Conservation (phyloP, 2,113 vertebrate genomes). For the Melierax canorus region DNA sequence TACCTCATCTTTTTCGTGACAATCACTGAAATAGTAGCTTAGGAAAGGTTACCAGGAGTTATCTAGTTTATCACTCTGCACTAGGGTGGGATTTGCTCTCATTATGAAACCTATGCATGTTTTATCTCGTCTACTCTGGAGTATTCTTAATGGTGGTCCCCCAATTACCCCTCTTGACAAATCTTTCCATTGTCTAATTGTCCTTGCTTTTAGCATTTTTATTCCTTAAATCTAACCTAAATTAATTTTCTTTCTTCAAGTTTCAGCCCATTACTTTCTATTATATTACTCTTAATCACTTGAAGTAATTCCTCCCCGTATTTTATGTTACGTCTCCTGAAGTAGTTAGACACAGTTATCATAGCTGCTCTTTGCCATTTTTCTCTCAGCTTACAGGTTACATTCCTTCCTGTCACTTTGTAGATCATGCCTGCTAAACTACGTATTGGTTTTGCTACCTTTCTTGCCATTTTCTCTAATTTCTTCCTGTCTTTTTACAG, state of each 20-base stretch:
- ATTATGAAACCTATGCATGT: not conserved
- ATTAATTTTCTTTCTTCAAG: not conserved
- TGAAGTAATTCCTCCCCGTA: not conserved
- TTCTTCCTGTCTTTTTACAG: not conserved
- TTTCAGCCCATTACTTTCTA: not conserved
- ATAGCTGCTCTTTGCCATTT: not conserved
- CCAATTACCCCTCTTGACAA: not conserved
- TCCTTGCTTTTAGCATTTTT: not conserved
- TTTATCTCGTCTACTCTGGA: not conserved
- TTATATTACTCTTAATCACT: not conserved
- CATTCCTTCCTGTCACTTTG: not conserved
- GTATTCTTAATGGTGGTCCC: not conserved
- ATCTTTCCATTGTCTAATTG: not conserved
- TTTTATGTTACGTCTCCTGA: not conserved
- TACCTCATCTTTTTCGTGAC: fast-evolving
- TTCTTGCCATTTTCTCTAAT: not conserved
- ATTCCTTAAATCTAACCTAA: not conserved
- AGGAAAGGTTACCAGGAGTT: not conserved
- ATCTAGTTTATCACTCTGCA: not conserved
- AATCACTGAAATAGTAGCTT: not conserved
- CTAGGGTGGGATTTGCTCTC: not conserved
- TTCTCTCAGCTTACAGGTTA: not conserved
- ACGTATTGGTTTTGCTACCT: not conserved
- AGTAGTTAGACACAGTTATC: not conserved
- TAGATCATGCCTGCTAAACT: not conserved